Conservation (phyloP, 2,888 invertebrate species). For the Oscheius onirici region DNA sequence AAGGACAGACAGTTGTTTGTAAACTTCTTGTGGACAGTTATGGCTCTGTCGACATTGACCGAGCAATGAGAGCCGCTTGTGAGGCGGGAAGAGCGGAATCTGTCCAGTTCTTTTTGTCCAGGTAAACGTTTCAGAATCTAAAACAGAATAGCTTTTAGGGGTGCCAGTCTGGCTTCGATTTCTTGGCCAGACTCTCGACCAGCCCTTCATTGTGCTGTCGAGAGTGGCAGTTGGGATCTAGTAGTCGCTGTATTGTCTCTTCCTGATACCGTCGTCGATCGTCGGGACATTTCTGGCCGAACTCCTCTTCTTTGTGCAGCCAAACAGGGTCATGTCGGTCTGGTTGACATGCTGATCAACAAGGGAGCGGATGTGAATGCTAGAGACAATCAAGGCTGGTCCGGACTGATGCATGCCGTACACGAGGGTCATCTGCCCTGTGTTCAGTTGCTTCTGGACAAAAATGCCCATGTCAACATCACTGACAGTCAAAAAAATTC, state of each 20-base stretch:
- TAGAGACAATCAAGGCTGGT: conserved; percentile 70
- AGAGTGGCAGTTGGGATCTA: conserved; percentile 39
- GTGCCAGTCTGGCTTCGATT: conserved; percentile 31
- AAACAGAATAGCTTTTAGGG: no score
- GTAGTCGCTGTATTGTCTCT: conserved; percentile 32
- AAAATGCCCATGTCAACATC: conserved; percentile 71
- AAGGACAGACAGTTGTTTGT: conserved; percentile 29
- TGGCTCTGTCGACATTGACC: conserved; percentile 8
- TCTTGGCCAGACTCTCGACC: conserved; percentile 32
- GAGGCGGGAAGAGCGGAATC: conserved; percentile 29
- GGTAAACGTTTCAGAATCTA: conserved; percentile 20
- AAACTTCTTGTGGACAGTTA: conserved; percentile 30
- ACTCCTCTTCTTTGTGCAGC: conserved; percentile 30
- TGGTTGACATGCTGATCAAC: conserved; percentile 32
- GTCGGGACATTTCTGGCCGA: conserved; percentile 8
- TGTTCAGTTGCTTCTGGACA: conserved; percentile 77
- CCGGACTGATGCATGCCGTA: conserved; percentile 87
- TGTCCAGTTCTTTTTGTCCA: conserved; percentile 35
- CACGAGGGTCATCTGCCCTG: conserved; percentile 86
- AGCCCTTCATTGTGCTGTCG: conserved; percentile 34
- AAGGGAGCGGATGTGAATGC: conserved; percentile 31
- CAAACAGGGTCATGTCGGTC: conserved; percentile 33
- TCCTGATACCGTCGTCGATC: conserved; percentile 20
- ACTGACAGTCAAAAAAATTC: conserved; percentile 20
- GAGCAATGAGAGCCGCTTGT: conserved; percentile 35